Conservation (phyloP, 2,113 vertebrate species). For the Oncorhynchus tshawytscha region DNA sequence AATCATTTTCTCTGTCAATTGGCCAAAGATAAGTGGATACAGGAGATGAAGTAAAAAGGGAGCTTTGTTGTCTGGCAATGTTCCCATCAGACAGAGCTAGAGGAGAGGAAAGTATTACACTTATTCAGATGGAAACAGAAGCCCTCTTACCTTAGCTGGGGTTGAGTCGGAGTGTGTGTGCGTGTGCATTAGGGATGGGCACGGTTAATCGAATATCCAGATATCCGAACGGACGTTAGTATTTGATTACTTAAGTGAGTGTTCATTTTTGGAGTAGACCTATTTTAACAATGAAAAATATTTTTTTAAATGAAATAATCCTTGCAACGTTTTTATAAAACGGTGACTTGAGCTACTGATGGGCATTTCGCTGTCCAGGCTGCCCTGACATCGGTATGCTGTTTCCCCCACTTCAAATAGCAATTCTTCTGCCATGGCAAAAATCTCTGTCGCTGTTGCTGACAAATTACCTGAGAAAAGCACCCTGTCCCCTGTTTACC, state of each 20-base stretch:
- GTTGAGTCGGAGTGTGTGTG: not conserved
- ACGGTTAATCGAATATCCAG: too few species aligned
- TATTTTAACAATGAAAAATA: too few species aligned
- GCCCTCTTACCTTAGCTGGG: not conserved
- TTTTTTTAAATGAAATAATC: not conserved
- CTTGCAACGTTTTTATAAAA: too few species aligned
- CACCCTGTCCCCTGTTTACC: too few species aligned
- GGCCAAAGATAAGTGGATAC: slow-evolving; percentile 19
- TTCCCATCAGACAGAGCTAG: not conserved
- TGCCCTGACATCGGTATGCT: too few species aligned
- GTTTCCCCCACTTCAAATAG: too few species aligned
- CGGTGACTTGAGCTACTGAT: too few species aligned
- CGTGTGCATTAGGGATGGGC: not conserved
- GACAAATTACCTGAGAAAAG: too few species aligned
- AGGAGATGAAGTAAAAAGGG: slow-evolving; percentile 1
- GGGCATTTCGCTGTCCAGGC: too few species aligned
- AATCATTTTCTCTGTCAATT: slow-evolving; percentile 24
- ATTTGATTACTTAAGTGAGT: not conserved
- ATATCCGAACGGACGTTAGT: too few species aligned
- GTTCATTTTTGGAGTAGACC: not conserved
- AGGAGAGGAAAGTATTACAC: slow-evolving; percentile 16
- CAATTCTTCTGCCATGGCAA: too few species aligned
- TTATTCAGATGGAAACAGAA: slow-evolving; percentile 17
- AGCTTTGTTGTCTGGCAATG: slow-evolving; percentile 18
- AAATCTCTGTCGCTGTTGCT: too few species aligned